Evolutionary conservation across 37 sponge, comb jelly and placozoan genomes (phyloP).

Genomic region (Tethya wilhelma): DNA sequence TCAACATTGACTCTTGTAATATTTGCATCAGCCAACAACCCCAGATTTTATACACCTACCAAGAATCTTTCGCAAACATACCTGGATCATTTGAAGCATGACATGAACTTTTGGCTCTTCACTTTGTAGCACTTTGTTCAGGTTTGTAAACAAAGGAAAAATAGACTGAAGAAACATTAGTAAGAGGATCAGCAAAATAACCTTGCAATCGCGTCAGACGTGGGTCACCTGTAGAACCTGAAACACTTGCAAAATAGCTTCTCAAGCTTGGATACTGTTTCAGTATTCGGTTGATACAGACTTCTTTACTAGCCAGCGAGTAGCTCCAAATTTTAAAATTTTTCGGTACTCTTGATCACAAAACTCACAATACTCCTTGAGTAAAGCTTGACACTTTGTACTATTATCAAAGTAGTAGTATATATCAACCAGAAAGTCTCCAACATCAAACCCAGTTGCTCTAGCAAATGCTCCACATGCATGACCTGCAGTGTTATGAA

Average conservation of each 20-base stretch:
- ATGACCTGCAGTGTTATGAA: conserved; percentile 15
- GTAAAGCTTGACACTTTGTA: conserved; percentile 24
- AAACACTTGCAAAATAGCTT: conserved; percentile 11
- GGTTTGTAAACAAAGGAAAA: conserved; percentile 22
- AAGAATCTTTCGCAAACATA: conserved; percentile 6
- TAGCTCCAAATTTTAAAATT: conserved; percentile 32
- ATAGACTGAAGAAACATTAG: conserved; percentile 21
- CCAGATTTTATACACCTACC: conserved; percentile 11
- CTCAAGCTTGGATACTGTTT: conserved; percentile 16
- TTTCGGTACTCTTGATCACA: conserved; percentile 47
- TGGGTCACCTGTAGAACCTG: conserved; percentile 6
- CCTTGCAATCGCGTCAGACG: conserved; percentile 16
- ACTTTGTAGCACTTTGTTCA: conserved; percentile 27
- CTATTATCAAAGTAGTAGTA: conserved; percentile 54
- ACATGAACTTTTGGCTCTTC: conserved; percentile 13
- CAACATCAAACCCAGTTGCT: conserved; percentile 24
- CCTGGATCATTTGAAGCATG: background rate
- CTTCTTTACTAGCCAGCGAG: conserved; percentile 39
- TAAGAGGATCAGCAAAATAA: conserved; percentile 21
- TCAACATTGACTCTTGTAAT: background rate
- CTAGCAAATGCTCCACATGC: conserved; percentile 12
- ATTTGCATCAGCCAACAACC: background rate
- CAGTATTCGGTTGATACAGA: conserved; percentile 8
- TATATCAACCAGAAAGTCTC: conserved; percentile 28
- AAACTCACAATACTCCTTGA: conserved; percentile 43